Evolutionary conservation across 1,140 invertebrate genomes (phyloP).

Genomic region (Tetramorium parvispinum): DNA sequence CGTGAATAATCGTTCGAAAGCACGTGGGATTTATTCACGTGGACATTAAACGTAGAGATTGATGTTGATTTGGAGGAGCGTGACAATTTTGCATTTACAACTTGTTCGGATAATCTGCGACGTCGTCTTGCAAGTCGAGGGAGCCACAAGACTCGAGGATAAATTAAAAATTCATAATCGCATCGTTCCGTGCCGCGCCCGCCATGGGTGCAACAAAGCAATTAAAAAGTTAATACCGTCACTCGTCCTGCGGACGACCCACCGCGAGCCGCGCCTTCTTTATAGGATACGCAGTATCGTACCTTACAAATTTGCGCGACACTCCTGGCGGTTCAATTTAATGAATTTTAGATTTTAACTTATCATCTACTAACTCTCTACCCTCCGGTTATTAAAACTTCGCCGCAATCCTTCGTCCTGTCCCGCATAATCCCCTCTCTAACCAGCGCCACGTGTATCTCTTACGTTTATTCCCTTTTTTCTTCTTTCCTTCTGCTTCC

Average conservation of each 20-base stretch:
- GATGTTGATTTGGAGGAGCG: slow-evolving; percentile 20
- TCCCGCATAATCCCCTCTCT: slow-evolving; percentile 59
- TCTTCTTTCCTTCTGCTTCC: slow-evolving; percentile 1
- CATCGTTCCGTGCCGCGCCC: slow-evolving; percentile 5
- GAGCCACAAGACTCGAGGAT: neutral
- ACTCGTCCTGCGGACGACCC: slow-evolving; percentile 47
- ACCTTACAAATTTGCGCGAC: slow-evolving; percentile 65
- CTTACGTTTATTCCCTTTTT: slow-evolving; percentile 35
- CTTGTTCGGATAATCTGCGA: slow-evolving; percentile 7
- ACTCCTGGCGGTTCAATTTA: slow-evolving; percentile 71
- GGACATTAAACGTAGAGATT: neutral
- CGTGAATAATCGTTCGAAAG: neutral
- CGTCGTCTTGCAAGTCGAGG: neutral
- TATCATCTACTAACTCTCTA: slow-evolving; percentile 74
- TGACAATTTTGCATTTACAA: slow-evolving; percentile 41
- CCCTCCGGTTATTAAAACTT: slow-evolving; percentile 76
- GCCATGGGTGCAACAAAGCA: slow-evolving; percentile 51
- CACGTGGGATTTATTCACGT: neutral
- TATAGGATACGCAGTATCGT: slow-evolving; percentile 57
- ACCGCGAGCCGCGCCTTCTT: slow-evolving; percentile 50
- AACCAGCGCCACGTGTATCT: slow-evolving; percentile 1
- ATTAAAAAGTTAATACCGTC: slow-evolving; percentile 72
- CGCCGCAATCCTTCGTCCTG: slow-evolving; percentile 60
- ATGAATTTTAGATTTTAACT: slow-evolving; percentile 82
- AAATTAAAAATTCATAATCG: slow-evolving; percentile 58